Percentiles rank a stretch among this genome's conserved stretches.
Conservation (phyloP, 2,113 vertebrate genomes). For the Todiramphus saurophagus region DNA sequence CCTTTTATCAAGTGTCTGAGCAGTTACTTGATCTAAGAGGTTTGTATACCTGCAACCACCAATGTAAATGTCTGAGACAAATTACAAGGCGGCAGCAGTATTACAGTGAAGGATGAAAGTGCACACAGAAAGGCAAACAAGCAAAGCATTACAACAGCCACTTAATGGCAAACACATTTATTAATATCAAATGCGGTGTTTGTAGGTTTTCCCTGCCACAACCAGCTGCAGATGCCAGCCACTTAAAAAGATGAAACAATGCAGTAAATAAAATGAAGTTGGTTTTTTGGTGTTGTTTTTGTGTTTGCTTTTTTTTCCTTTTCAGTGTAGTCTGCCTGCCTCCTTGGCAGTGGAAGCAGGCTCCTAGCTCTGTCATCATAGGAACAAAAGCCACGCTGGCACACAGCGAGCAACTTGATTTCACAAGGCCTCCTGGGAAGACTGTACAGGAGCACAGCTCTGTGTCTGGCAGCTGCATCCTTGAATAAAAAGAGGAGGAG, state of each 20-base stretch:
- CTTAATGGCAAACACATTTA: slow-evolving; percentile 73
- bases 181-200: slow-evolving; percentile 62
- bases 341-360: slow-evolving; percentile 38
- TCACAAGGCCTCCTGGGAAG: slow-evolving; percentile 68
- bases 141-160: slow-evolving; percentile 63
- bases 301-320: background rate
- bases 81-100: slow-evolving; percentile 60
- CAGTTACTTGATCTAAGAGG: slow-evolving; percentile 69
- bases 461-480: slow-evolving; percentile 73
- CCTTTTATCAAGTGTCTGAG: slow-evolving; percentile 64
- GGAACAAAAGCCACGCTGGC: slow-evolving; percentile 67
- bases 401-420: slow-evolving; percentile 64
- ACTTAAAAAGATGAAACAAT: slow-evolving; percentile 60
- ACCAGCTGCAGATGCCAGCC: slow-evolving; percentile 50
- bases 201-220: slow-evolving; percentile 54
- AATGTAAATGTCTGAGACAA: slow-evolving; percentile 68
- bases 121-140: slow-evolving; percentile 68
- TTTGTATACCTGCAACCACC: slow-evolving; percentile 65
- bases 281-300: no score
- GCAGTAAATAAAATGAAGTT: slow-evolving; percentile 20
- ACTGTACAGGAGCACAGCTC: slow-evolving; percentile 57
- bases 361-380: slow-evolving; percentile 39
- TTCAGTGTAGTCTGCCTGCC: background rate
- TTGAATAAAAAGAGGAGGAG: slow-evolving; percentile 71
- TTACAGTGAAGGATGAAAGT: slow-evolving; percentile 73